These are phyloP conservation scores for Anorthoa munda DNA, from an alignment of 2,888 invertebrate genomes.

Conservation along the genomic window DNA sequence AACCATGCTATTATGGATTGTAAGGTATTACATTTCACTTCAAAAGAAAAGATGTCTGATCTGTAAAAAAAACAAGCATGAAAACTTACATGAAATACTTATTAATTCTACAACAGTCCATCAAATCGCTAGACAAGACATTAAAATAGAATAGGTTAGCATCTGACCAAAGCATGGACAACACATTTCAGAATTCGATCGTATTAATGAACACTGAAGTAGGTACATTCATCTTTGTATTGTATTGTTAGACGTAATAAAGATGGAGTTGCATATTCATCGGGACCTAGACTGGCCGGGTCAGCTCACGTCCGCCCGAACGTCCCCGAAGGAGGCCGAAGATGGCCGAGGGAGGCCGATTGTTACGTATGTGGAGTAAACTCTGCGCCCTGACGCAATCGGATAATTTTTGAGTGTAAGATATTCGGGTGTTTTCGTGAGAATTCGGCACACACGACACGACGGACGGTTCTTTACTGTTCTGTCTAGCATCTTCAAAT, in stretches of 20 bases:
- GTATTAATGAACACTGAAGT: constrained; percentile 21
- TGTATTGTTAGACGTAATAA: constrained; percentile 55
- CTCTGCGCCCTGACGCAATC: constrained; percentile 13
- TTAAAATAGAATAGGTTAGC: constrained; percentile 2
- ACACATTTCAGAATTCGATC: constrained; percentile 38
- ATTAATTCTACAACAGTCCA: background rate
- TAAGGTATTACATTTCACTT: background rate
- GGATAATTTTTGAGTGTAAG: background rate
- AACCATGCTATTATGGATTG: background rate
- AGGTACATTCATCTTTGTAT: constrained; percentile 38
- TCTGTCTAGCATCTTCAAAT: background rate
- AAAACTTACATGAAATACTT: too few species aligned
- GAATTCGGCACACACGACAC: background rate
- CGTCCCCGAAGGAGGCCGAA: constrained; percentile 17
- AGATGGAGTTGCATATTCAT: constrained; percentile 63
- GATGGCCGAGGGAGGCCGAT: background rate
- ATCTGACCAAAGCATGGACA: constrained; percentile 14
- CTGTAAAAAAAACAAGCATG: background rate
- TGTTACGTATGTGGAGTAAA: constrained; percentile 24
- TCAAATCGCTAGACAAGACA: background rate
- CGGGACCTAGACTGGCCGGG: constrained; percentile 57
- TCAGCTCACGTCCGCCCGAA: constrained; percentile 51
- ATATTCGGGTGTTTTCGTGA: constrained; percentile 8
- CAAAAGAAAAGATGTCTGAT: background rate
- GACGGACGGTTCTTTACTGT: too few species aligned